Percentiles rank a stretch among this genome's conserved stretches.
Conservation (phyloP, 2,888 invertebrate species). For the Macroteleia sp. region DNA sequence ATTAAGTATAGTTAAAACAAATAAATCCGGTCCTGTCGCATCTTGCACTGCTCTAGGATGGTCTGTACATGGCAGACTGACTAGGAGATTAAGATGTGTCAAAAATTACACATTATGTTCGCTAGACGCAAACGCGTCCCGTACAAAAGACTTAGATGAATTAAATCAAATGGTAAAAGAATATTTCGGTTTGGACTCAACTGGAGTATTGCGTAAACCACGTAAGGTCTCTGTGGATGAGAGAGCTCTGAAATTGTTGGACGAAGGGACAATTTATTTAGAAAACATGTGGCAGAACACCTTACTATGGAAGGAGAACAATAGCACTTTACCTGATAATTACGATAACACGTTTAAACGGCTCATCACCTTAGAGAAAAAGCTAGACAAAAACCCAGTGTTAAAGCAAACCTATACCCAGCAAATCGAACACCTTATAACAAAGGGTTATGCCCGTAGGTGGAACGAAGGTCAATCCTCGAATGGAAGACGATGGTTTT, state of each 20-base stretch:
- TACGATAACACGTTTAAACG: constrained; percentile 49
- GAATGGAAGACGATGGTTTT: constrained; percentile 9
- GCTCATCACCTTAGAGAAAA: constrained; percentile 70
- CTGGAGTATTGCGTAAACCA: neutral
- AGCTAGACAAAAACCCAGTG: neutral
- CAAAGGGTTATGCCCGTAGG: neutral
- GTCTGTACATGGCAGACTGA: too few relatives aligned
- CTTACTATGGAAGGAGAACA: constrained; percentile 14
- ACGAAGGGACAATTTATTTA: neutral
- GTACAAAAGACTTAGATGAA: too few relatives aligned
- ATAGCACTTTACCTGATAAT: neutral
- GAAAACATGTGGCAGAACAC: constrained; percentile 25
- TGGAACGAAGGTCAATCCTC: neutral
- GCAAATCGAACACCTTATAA: constrained; percentile 17
- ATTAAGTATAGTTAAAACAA: too few relatives aligned
- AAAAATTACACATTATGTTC: too few relatives aligned
- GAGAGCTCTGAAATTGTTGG: neutral
- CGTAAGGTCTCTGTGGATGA: neutral
- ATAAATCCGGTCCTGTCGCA: too few relatives aligned
- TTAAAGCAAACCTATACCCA: constrained; percentile 9
- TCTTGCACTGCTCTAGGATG: too few relatives aligned
- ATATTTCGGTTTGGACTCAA: constrained; percentile 8
- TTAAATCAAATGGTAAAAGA: constrained; percentile 1
- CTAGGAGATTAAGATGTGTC: too few relatives aligned
- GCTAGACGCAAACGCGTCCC: too few relatives aligned